These are phyloP conservation scores for Akabosia matsudoensis DNA, from an alignment of 1,140 invertebrate species.

Conservation along the genomic window DNA sequence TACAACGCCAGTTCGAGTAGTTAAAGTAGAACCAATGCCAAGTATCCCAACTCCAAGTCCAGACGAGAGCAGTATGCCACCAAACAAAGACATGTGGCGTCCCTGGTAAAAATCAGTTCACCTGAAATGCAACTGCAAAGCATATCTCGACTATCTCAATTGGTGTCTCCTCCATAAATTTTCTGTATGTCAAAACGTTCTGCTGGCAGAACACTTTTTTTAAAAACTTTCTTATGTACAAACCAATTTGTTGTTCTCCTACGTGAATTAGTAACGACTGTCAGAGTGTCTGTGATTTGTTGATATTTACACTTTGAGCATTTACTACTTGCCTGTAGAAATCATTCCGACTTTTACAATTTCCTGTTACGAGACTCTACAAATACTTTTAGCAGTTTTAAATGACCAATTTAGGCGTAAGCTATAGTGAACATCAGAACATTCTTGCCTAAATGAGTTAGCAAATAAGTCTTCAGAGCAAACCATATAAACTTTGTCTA, in stretches of 20 bases:
- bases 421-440: too few species aligned
- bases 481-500: too few species aligned
- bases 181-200: background rate
- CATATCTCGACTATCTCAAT: background rate
- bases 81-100: constrained; percentile 45
- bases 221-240: background rate
- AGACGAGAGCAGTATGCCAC: background rate
- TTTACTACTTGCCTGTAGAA: too few species aligned
- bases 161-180: background rate
- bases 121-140: background rate
- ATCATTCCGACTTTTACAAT: too few species aligned
- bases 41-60: background rate
- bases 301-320: background rate
- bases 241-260: too few species aligned
- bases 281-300: background rate
- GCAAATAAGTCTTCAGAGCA: background rate
- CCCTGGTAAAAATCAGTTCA: constrained; percentile 36
- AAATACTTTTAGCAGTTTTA: too few species aligned
- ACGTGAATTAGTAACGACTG: background rate
- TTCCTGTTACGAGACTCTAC: too few species aligned
- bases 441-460: too few species aligned
- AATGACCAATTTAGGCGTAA: too few species aligned
- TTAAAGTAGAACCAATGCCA: constrained; percentile 43
- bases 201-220: background rate
- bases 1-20: constrained; percentile 21